These are phyloP conservation scores for Helarctos malayanus DNA, from an alignment of 2,797 vertebrate species.

Conservation along the genomic window DNA sequence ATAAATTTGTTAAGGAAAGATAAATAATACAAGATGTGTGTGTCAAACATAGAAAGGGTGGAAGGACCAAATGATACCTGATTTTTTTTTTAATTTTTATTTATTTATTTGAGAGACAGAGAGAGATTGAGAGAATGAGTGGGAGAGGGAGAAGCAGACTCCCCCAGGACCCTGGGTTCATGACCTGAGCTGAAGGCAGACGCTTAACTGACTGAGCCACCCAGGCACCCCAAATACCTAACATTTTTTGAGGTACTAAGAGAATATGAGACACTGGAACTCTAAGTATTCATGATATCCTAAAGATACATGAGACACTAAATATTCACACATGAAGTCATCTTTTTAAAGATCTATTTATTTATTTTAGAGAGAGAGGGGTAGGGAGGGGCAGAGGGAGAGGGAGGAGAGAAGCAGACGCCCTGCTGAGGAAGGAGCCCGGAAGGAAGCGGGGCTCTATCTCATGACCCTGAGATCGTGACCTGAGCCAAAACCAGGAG, in stretches of 20 bases:
- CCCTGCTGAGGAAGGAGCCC: neutral
- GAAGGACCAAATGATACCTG: neutral
- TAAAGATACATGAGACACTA: neutral
- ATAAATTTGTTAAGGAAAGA: neutral
- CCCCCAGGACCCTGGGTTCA: no score
- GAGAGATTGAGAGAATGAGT: no score
- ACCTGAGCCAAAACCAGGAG: neutral
- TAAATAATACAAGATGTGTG: neutral
- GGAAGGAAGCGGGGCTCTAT: neutral
- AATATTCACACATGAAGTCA: neutral
- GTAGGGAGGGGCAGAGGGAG: neutral
- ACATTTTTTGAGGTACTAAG: neutral
- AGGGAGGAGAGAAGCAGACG: neutral
- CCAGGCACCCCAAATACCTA: neutral
- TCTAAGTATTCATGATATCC: neutral
- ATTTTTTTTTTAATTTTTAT: neutral
- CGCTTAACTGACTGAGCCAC: no score
- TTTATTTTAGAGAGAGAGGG: neutral
- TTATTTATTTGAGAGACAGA: no score
- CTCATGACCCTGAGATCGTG: neutral
- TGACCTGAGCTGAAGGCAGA: no score
- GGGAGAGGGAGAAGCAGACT: no score
- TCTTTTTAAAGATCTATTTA: neutral
- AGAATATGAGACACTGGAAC: neutral
- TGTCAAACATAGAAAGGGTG: neutral